These are phyloP conservation scores for Amphiprion percula DNA, from an alignment of 2,113 vertebrate genomes.

Conservation along the genomic window DNA sequence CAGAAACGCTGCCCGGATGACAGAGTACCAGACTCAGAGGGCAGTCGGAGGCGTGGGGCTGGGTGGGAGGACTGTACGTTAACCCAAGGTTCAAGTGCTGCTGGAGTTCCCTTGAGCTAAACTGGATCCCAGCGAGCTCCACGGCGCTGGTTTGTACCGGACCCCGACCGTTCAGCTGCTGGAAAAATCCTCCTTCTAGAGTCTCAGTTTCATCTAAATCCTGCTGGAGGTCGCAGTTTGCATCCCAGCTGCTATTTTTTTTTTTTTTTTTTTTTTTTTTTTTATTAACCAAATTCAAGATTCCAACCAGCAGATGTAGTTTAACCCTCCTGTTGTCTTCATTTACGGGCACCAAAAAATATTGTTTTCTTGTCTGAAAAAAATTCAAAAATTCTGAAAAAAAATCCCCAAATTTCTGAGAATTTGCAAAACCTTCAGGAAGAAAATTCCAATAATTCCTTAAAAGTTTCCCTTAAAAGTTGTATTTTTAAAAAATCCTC, in stretches of 20 bases:
- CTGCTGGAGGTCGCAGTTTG: not conserved
- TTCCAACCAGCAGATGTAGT: slow-evolving; percentile 8
- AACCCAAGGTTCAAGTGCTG: slow-evolving; percentile 12
- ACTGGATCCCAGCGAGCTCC: not conserved
- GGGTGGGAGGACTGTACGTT: not conserved
- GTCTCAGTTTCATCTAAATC: not conserved
- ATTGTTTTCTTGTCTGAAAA: too few species aligned
- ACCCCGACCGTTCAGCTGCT: not conserved
- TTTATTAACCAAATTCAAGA: not conserved
- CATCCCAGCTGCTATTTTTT: not conserved
- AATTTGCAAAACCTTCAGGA: too few species aligned
- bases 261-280: not conserved
- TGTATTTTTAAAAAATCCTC: too few species aligned
- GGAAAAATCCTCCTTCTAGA: not conserved
- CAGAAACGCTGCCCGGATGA: slow-evolving; percentile 22
- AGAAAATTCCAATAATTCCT: too few species aligned
- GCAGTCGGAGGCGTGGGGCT: not conserved
- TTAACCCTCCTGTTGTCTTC: not conserved
- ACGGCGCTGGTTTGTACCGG: slow-evolving; percentile 6
- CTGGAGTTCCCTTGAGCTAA: slow-evolving; percentile 2
- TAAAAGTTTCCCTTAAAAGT: too few species aligned
- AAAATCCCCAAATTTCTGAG: too few species aligned
- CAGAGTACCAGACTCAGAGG: slow-evolving; percentile 5
- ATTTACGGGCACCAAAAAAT: too few species aligned
- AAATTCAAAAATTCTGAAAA: too few species aligned